Base-by-base conservation (phyloP, 2,888 invertebrate species). In the Tetragnatha montana region DNA sequence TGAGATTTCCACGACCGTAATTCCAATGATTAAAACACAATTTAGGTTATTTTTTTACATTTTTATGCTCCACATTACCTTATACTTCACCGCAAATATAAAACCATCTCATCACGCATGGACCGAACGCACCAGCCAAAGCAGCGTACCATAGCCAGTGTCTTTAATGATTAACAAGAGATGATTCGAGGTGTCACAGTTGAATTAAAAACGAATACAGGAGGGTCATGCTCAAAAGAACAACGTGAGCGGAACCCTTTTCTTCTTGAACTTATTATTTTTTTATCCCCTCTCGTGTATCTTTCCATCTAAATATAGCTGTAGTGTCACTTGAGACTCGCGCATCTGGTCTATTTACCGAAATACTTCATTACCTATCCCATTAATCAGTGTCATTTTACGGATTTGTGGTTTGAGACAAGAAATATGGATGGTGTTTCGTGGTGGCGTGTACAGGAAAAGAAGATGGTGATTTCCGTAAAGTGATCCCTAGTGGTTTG, bases 151-250 rank as follows among this genome's bases (percentile, higher is more conserved):
- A 17, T 60, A 60, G 4, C 60, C 17, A 17, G 8, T 60, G 60
- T 60, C 60, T 7, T 17, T 60, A 60, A 12, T 17, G 60, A 17
- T 60, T 60, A 60, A 60, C 60, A 60, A 60, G 60, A 17, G 60
- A 60, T 17, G 14, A 17, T 17, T 78, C 17, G 17, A 51, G 60
- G 60, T 78, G 78, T 78, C 78, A 78, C 78, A 50, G 21, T 78
- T 21, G 78, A 78, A 78, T 60, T 60, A 51, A 78, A 68, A 60
- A 22, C 78, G 17, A 60, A 78, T 60, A 49, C 14, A 22, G 22
- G 51, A 51, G 60, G 78, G 78, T 78, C 78, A 78, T 22, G 78
- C 60, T 78, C 12, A 51, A 71, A 51, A 60, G 49, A 78, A 60
- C 76, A 14, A 12, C 78, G 60, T 4, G 60, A 60, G 17, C 60